Base-by-base conservation (phyloP, 2,888 invertebrate species). In the Habrosyne pyritoides region DNA sequence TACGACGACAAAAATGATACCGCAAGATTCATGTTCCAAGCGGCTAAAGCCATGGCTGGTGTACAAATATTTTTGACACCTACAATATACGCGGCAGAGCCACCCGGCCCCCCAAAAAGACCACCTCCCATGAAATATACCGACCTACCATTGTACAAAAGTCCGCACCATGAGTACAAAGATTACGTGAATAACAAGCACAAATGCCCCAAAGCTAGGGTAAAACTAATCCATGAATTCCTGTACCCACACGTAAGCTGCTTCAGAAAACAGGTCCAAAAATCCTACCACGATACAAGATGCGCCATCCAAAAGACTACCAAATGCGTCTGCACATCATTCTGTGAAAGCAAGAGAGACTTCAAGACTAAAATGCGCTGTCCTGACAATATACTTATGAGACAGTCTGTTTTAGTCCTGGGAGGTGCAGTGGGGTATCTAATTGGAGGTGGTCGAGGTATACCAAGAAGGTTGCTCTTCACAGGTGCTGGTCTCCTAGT, bases 91-190 rank as follows among this genome's bases (percentile, higher is more conserved):
- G 84, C 85, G 0, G 67, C 66, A 0, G 46, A 59, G 0, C 58
- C 55, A 0, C 53, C 66, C 0, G 71, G 71, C 2, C 36, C 66
- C 2, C 84, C 85, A 0, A 54, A 70, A 33, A 81, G 61, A 53
- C 89, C 89, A 0, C 83, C 87, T 0, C 71, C 73, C 2, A 88
- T 88, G 87, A 86, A 74, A 56, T 86, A 81, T 53, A 76, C 73
- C 54, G 89, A 90, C 2, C 60, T 91, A 0, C 84, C 89, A 0
- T 18, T 88, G 0, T 87, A 89, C 66, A 55, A 73, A 50, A 67
- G 73, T 1, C 89, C 86, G 0, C 86, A 89, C 53, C 64, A 67
- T 10, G 80, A 83, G 0, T 89, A 87, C 58, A 84, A 87, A 55
- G 76, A 84, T 0, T 77, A 78, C 4, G 0, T 71, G 0, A 77